A percentile compares a stretch with the other conserved stretches of the same genome.
phyloP scores from a whole-genome alignment of 1,140 invertebrate species.

The Drosophila trapezifrons region DNA sequence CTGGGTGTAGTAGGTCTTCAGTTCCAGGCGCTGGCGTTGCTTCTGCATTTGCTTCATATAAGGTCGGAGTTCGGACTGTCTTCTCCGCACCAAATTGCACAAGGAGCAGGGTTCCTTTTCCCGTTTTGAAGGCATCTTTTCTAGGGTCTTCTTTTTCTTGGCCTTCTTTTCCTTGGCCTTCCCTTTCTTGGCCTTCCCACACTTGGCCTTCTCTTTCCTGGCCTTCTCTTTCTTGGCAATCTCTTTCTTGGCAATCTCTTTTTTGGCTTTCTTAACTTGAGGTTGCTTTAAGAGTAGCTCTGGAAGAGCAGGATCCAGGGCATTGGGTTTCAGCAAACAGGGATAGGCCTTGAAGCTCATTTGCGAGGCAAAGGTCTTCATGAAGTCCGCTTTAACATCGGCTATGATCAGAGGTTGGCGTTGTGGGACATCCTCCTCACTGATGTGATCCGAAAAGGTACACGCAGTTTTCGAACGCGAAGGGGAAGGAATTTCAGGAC shows the following conservation, averaged over 20 bases:
- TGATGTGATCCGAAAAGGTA: accelerated
- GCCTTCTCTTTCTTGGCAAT: not conserved
- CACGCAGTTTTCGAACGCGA: not conserved
- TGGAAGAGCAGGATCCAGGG: not conserved
- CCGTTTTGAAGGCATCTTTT: not conserved
- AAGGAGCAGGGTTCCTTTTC: not conserved
- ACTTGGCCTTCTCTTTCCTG: not conserved
- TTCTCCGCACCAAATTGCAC: conserved; percentile 20
- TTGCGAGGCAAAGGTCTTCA: not conserved
- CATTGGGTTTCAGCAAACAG: conserved; percentile 8
- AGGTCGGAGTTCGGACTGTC: not conserved
- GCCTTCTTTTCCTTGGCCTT: not conserved
- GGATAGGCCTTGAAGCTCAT: not conserved
- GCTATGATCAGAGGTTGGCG: not conserved
- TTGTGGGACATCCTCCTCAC: not conserved
- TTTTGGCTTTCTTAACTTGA: not conserved
- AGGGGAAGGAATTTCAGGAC: accelerated
- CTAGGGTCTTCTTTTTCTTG: not conserved
- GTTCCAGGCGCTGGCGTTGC: conserved; percentile 31
- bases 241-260: not conserved
- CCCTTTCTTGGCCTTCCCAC: not conserved
- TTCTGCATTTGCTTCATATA: conserved; percentile 48
- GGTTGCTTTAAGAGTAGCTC: not conserved
- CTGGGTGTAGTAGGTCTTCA: conserved; percentile 37
- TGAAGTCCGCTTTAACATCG: not conserved